Conservation (phyloP, 2,113 vertebrate species). For the Bubo scandiacus region DNA sequence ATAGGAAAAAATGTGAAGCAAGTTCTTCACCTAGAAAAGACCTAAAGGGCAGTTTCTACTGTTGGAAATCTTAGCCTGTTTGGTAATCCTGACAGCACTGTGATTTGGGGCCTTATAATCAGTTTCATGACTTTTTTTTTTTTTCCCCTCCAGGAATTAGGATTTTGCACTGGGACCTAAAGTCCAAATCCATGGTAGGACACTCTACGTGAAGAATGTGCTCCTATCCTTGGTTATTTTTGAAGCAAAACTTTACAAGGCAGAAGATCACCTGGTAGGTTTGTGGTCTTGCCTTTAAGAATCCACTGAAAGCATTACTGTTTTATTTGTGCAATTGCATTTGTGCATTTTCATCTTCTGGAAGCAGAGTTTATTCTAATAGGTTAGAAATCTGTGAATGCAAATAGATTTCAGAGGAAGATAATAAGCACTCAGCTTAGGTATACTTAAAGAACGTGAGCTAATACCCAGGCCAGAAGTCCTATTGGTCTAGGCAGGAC, state of each 20-base stretch:
- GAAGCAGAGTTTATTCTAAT: background rate
- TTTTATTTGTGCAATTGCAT: background rate
- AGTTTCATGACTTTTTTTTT: background rate
- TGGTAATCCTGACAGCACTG: background rate
- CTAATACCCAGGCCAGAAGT: background rate
- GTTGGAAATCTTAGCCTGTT: background rate
- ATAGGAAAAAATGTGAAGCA: background rate
- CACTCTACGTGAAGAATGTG: background rate
- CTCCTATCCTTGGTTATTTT: background rate
- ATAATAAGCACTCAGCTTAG: background rate
- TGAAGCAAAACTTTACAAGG: background rate
- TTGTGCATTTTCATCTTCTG: background rate
- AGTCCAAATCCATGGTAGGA: background rate
- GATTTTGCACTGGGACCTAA: background rate
- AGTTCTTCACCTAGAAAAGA: background rate
- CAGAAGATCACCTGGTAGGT: background rate
- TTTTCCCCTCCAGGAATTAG: fast-evolving
- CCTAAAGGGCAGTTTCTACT: background rate
- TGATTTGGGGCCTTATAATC: background rate
- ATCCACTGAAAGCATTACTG: background rate
- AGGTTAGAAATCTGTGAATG: background rate
- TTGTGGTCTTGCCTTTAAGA: background rate
- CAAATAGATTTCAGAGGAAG: background rate
- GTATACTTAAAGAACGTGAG: background rate
- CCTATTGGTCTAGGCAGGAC: background rate